Percentiles rank a stretch among this genome's conserved stretches.
phyloP scores from a whole-genome alignment of 2,797 vertebrate genomes.

The Avahi laniger region DNA sequence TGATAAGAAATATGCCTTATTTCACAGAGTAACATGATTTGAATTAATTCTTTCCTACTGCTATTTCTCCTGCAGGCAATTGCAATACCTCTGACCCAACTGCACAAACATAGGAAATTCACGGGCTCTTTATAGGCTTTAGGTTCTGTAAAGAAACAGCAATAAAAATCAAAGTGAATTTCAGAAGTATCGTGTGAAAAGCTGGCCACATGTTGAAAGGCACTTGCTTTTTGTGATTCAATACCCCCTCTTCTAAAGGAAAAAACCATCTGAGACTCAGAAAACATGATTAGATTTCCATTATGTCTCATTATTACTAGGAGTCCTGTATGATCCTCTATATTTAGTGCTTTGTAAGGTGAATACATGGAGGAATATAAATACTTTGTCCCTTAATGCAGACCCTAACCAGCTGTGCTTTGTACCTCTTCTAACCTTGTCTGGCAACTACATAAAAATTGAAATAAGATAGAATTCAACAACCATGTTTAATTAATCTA shows the following conservation, averaged over 20 bases:
- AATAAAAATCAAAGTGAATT: constrained; percentile 58
- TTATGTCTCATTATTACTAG: neutral
- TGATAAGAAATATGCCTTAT: constrained; percentile 9
- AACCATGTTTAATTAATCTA: constrained; percentile 6
- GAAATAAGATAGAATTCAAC: neutral
- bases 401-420: neutral
- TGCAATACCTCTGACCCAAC: constrained; percentile 4
- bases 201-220: constrained; percentile 4
- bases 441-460: constrained; percentile 1
- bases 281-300: constrained; percentile 22
- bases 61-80: neutral
- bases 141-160: constrained; percentile 31
- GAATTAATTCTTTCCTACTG: constrained; percentile 53
- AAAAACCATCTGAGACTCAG: neutral
- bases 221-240: constrained; percentile 1
- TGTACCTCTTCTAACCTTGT: neutral
- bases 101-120: neutral
- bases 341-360: constrained; percentile 26
- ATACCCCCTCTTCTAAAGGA: constrained; percentile 5
- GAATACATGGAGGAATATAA: neutral
- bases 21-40: neutral
- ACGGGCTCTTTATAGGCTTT: neutral
- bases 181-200: constrained; percentile 46
- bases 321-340: neutral
- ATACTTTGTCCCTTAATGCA: neutral